These are phyloP conservation scores for Macrophya alboannulata DNA, from an alignment of 2,888 invertebrate species.

Conservation along the genomic window DNA sequence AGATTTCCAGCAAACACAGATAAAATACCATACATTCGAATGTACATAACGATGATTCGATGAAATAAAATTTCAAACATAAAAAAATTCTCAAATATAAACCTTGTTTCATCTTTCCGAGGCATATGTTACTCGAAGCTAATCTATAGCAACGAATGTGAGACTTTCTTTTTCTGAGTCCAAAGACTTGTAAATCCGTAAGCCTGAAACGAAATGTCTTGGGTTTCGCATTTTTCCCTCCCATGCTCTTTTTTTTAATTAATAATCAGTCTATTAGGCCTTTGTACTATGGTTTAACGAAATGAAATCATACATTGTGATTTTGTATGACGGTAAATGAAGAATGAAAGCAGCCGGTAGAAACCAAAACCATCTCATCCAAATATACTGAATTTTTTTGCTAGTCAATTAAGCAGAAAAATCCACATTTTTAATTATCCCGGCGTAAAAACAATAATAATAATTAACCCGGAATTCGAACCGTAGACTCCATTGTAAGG, in stretches of 20 bases:
- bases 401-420: neutral
- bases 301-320: neutral
- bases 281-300: neutral
- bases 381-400: neutral
- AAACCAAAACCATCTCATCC: neutral
- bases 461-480: slow-evolving; percentile 20
- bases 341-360: neutral
- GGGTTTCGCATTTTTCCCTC: slow-evolving; percentile 13
- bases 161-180: slow-evolving; percentile 14
- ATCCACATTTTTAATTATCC: neutral
- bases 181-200: slow-evolving; percentile 21
- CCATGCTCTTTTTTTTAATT: neutral
- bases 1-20: neutral
- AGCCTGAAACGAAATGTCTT: neutral
- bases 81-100: neutral
- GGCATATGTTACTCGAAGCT: neutral
- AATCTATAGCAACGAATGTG: neutral
- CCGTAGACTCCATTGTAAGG: neutral
- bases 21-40: too few species aligned
- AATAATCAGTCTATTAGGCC: neutral
- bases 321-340: neutral
- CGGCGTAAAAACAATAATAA: slow-evolving; percentile 23
- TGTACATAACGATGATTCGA: neutral
- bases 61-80: neutral
- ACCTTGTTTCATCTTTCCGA: too few species aligned